Evolutionary conservation across 2,797 vertebrate species (phyloP).

Genomic region (Xerus rutilus): DNA sequence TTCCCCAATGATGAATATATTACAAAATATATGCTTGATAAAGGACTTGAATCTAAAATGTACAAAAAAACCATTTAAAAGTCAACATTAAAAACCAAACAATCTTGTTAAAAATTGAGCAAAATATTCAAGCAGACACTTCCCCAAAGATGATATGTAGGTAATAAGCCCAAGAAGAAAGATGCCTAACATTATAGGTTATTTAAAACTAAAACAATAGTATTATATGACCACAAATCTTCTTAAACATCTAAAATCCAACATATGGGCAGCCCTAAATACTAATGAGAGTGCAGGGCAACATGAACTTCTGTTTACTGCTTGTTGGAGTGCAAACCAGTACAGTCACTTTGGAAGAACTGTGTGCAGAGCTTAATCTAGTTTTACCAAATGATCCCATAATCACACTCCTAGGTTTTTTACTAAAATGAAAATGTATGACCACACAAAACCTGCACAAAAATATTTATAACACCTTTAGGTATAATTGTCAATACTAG

Average conservation of each 20-base stretch:
- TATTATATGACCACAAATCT: neutral
- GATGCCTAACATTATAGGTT: neutral
- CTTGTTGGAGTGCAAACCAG: neutral
- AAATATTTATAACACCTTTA: neutral
- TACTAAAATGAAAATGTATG: neutral
- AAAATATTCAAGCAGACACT: neutral
- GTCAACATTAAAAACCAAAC: neutral
- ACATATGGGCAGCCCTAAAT: neutral
- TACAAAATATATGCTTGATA: neutral
- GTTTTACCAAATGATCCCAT: neutral
- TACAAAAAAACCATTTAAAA: neutral
- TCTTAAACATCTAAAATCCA: neutral
- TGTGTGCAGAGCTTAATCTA: neutral
- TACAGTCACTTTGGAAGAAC: neutral
- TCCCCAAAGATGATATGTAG: neutral
- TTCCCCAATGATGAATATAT: neutral
- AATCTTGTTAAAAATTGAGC: neutral
- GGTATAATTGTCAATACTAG: neutral
- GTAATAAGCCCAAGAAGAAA: neutral
- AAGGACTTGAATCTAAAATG: neutral
- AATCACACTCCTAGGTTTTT: neutral
- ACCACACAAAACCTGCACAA: neutral
- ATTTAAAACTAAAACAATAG: neutral
- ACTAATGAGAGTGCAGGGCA: neutral
- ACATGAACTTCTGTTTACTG: neutral